Percentiles rank a stretch among this genome's conserved stretches.
Conservation (phyloP, 2,113 vertebrate species). For the Cacatua alba region DNA sequence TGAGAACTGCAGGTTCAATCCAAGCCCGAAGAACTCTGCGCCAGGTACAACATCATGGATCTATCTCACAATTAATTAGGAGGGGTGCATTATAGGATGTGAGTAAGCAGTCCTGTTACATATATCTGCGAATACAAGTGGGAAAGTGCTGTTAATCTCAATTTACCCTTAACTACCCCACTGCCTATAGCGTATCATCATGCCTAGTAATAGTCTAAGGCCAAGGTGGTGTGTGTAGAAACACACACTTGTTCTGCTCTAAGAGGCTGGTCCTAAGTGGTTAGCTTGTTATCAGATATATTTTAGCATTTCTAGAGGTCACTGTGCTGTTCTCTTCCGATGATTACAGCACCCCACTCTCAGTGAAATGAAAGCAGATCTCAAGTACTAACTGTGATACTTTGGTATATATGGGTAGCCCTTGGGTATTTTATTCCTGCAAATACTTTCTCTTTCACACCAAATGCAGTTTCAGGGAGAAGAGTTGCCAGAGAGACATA, state of each 20-base stretch:
- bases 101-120: neutral
- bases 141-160: neutral
- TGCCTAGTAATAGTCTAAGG: neutral
- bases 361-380: neutral
- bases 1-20: conserved; percentile 39
- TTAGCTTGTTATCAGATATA: neutral
- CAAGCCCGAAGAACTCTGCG: accelerated
- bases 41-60: neutral
- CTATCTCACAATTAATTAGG: neutral
- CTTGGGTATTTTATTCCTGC: neutral
- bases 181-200: neutral
- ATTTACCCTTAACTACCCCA: neutral
- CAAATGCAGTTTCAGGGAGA: neutral
- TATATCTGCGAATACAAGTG: neutral
- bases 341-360: neutral
- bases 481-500: neutral
- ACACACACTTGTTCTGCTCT: neutral
- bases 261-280: neutral
- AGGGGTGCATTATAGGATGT: neutral
- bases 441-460: neutral
- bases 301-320: neutral
- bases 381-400: neutral
- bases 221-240: neutral
- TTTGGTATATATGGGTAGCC: neutral
- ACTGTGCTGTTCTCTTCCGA: neutral